Base-by-base conservation (phyloP, 2,888 invertebrate genomes). In the Xestia xanthographa region DNA sequence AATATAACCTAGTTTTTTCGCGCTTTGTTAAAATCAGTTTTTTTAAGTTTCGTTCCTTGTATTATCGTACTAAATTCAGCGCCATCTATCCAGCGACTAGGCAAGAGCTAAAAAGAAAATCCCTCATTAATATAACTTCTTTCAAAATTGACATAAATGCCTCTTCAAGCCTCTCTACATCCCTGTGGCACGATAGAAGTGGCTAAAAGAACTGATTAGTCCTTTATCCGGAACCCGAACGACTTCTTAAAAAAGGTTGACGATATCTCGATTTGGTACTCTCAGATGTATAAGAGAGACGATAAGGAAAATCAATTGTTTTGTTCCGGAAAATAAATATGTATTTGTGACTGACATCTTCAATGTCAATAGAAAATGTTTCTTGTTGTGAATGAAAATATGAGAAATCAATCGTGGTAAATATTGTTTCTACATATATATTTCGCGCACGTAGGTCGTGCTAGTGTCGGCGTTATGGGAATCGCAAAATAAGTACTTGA, bases 181-280 rank as follows among this genome's bases (percentile, higher is more conserved):
- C 87, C 14, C 3, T 20, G 78, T 72, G 22, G 62, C n/a, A 34
- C 26, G 60, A 85, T 78, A 81, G 78, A 82, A 84, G 69, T 66
- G 80, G 76, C 63, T 66, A 82, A 76, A 48, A 83, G 85, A 82
- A 81, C 90, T 90, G 87, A 90, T 91, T 91, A 90, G 90, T 87
- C 85, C 80, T 83, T 90, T 87, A 89, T 88, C 90, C 88, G 77
- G 66, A 62, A 72, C 63, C 66, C 78, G 76, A 80, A 77, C 72
- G 77, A 75, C 84, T 81, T 83, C 87, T 86, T 85, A 85, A 86
- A 88, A 81, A 90, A 89, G 87, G 90, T 90, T 90, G 90, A 89
- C 88, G 88, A 87, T 87, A 80, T 83, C 85, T 81, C 79, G 72
- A 86, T 87, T 86, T 45, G 41, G 75, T 79, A 78, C 71, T 71